A percentile compares a stretch with the other conserved stretches of the same genome.
These are phyloP conservation scores for Pantelozetes paolii DNA, from an alignment of 2,888 invertebrate genomes.

Conservation along the genomic window DNA sequence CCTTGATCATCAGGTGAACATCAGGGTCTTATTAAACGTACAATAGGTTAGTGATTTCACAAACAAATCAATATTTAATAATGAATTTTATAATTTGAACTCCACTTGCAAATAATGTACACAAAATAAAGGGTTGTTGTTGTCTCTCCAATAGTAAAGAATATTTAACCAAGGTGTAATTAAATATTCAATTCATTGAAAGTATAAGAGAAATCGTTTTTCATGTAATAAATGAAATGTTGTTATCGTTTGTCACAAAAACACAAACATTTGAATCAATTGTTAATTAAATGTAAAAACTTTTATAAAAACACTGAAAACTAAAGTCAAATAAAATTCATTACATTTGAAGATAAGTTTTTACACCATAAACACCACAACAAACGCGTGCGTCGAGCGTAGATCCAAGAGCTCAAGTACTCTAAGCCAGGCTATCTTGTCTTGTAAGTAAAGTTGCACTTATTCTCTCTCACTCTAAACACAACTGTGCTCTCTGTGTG, in stretches of 20 bases:
- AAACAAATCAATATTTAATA: no score
- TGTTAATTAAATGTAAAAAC: no score
- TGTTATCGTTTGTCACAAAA: background rate
- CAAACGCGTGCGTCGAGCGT: conserved; percentile 25
- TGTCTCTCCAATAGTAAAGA: background rate
- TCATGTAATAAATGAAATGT: background rate
- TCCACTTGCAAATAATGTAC: no score
- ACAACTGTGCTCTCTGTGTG: background rate
- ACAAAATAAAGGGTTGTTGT: no score
- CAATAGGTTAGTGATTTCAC: background rate
- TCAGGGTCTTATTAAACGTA: no score
- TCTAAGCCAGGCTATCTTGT: background rate
- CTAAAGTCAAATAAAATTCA: background rate
- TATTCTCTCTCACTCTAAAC: background rate
- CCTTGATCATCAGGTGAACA: no score
- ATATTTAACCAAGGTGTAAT: no score
- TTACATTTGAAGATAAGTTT: background rate
- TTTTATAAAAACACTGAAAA: background rate
- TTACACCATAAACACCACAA: background rate
- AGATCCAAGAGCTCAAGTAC: background rate
- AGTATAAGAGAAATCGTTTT: no score
- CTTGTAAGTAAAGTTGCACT: conserved; percentile 9
- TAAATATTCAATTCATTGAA: no score
- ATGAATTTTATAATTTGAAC: no score
- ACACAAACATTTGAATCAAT: no score